phyloP scores from a whole-genome alignment of 1,140 invertebrate species.

The Sarcophaga peregrina region DNA sequence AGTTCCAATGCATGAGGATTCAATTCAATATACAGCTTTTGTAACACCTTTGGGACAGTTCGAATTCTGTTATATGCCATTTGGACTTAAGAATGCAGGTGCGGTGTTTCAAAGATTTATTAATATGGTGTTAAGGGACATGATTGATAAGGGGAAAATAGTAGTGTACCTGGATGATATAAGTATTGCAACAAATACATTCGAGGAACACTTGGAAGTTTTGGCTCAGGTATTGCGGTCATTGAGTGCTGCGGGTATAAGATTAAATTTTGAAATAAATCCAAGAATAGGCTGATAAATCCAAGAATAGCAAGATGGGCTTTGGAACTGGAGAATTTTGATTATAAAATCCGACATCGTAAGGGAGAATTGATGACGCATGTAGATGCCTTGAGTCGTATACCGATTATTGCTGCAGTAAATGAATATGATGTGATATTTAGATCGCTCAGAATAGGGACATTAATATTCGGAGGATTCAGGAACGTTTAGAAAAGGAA shows the following conservation, averaged over 20 bases:
- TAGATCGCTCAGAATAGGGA: background rate
- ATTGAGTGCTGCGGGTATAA: conserved; percentile 56
- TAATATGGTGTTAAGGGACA: conserved; percentile 54
- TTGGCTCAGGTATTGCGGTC: conserved; percentile 50
- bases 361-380: background rate
- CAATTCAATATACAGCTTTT: conserved; percentile 60
- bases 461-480: background rate
- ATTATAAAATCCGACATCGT: background rate
- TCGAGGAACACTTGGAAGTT: conserved; percentile 10
- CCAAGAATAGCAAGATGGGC: conserved; percentile 61
- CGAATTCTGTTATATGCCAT: conserved; percentile 66
- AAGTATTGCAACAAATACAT: conserved; percentile 8
- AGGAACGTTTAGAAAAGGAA: conserved; percentile 35
- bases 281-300: conserved; percentile 63
- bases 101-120: conserved; percentile 65
- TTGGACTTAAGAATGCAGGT: conserved; percentile 66
- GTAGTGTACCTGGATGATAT: conserved; percentile 45
- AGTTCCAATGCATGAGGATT: background rate
- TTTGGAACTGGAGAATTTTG: conserved; percentile 43
- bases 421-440: background rate
- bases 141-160: conserved; percentile 26
- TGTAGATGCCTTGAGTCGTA: background rate
- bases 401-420: background rate
- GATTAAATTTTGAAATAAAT: conserved; percentile 60
- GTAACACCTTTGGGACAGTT: conserved; percentile 65